Percentiles rank a stretch among this genome's conserved stretches.
Evolutionary conservation across 2,113 vertebrate genomes (phyloP).

Genomic region (Indicator indicator): DNA sequence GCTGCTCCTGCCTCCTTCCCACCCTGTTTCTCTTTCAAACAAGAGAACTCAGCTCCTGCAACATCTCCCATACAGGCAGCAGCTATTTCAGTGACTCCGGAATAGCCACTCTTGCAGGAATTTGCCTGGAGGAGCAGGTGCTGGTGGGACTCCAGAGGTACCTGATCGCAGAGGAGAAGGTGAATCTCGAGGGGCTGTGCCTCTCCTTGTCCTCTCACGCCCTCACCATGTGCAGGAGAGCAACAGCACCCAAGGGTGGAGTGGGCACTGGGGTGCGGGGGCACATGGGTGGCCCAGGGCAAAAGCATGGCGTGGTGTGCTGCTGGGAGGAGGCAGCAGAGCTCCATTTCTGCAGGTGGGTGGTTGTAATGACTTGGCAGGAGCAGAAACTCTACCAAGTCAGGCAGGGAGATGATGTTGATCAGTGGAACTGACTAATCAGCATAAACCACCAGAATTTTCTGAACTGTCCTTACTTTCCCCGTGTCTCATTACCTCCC

Average conservation of each 20-base stretch:
- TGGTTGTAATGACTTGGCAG: not conserved
- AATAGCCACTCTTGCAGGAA: not conserved
- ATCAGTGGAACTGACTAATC: not conserved
- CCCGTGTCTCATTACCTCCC: not conserved
- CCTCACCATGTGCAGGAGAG: not conserved
- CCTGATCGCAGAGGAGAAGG: not conserved
- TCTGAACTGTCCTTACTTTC: not conserved
- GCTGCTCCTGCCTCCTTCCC: not conserved
- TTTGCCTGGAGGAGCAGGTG: not conserved
- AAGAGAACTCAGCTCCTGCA: not conserved
- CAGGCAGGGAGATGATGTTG: not conserved
- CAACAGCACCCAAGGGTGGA: not conserved
- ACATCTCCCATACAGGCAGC: rapidly evolving
- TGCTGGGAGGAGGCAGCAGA: not conserved
- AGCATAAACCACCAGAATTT: constrained; percentile 2
- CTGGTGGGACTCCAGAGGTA: not conserved
- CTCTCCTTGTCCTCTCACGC: rapidly evolving
- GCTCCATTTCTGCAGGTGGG: not conserved
- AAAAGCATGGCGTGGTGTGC: not conserved
- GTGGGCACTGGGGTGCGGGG: not conserved
- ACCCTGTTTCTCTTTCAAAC: not conserved
- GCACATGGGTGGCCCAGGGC: not conserved
- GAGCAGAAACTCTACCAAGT: constrained; percentile 9
- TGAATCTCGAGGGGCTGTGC: rapidly evolving
- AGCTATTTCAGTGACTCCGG: not conserved